Percentiles rank a stretch among this genome's conserved stretches.
phyloP scores from a whole-genome alignment of 2,888 invertebrate genomes.

The Alcis repandata region DNA sequence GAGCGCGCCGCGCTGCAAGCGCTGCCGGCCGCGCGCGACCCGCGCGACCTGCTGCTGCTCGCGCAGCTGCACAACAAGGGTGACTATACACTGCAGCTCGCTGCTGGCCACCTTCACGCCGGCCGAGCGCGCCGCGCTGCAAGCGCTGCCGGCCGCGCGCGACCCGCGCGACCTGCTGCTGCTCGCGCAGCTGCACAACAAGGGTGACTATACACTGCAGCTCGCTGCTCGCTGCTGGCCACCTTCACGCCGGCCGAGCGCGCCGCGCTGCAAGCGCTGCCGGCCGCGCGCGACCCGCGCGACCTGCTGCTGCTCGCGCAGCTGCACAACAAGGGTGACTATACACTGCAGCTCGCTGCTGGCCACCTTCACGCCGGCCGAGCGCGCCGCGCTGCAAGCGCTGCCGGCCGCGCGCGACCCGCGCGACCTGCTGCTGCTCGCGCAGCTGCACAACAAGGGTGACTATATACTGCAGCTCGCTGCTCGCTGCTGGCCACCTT shows the following conservation, averaged over 20 bases:
- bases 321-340: background rate
- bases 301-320: background rate
- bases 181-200: background rate
- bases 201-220: slow-evolving; percentile 10
- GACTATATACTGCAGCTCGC: slow-evolving; percentile 50
- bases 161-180: background rate
- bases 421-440: background rate
- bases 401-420: background rate
- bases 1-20: too few relatives aligned
- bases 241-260: slow-evolving; percentile 20
- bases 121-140: too few relatives aligned
- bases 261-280: background rate
- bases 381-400: background rate
- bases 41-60: too few relatives aligned
- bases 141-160: background rate
- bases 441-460: background rate
- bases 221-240: too few relatives aligned
- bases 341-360: too few relatives aligned
- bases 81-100: too few relatives aligned
- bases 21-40: too few relatives aligned
- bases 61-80: too few relatives aligned
- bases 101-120: too few relatives aligned
- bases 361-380: too few relatives aligned
- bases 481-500: slow-evolving; percentile 87
- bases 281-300: background rate